Evolutionary conservation across 2,113 vertebrate genomes (phyloP), one percentile per base, ranked within the genome.

Genomic region (Turnix velox): DNA sequence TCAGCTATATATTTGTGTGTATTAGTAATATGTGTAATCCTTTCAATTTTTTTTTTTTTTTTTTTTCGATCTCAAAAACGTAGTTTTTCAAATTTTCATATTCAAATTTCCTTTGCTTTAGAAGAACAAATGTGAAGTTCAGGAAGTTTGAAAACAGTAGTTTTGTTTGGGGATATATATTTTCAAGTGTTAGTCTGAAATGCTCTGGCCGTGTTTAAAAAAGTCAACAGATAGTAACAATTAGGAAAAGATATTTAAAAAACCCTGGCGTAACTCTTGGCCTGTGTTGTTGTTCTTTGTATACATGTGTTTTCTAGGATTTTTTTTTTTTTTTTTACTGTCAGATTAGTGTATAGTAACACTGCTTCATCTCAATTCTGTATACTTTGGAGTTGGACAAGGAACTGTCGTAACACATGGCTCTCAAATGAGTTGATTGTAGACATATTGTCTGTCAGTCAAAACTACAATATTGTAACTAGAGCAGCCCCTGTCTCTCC

Each of bases 401-500:
- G 92, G 74, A 87, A 79, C 78, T 93, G 86, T 88, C 2, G 22
- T 88, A 96, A 76, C 94, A 96, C 95, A 96, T 90, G 85, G 95
- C 94, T 94, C 46, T 95, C 67, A 59, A 76, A 61, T 57, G 72
- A 96, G 92, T 89, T 94, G 90, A 96, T 91, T 91, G 92, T 92
- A 93, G 90, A 94, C 92, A 95, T 94, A 96, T 95, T 95, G 94
- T 95, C 93, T 89, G 90, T 92, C 94, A 95, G 90, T 93, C 90
- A 95, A 92, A 93, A 94, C 81, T 87, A 91, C 90, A 92, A 95
- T 94, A 94, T 95, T 94, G 88, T 83, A 95, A 95, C 94, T 93
- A 83, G 80, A 94, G 92, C 73, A 19, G 93, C 86, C 87, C 90
- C 81, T 76, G 88, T 43, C 74, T 94, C 88, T 91, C 92, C 92